A percentile compares a stretch with the other conserved stretches of the same genome.
phyloP scores from a whole-genome alignment of 2,888 invertebrate genomes.

The Chymomyza caudatula region DNA sequence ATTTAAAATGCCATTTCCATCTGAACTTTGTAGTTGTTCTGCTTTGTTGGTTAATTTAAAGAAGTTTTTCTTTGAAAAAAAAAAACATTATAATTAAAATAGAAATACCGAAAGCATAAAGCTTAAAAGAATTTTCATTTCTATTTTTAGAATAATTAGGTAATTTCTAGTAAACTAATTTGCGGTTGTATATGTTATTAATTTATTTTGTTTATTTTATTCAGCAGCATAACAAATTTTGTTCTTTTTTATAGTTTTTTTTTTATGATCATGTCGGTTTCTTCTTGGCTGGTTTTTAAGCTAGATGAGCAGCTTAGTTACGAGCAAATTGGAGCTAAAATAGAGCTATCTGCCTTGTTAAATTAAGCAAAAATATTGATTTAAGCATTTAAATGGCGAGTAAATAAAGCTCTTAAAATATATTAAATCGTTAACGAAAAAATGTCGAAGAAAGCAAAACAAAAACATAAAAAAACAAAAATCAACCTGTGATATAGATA shows the following conservation, averaged over 20 bases:
- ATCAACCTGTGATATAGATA: slow-evolving; percentile 1
- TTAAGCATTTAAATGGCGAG: slow-evolving; percentile 31
- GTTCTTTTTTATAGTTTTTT: background rate
- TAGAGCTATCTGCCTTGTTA: background rate
- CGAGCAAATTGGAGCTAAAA: background rate
- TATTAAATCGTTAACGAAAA: slow-evolving; percentile 2
- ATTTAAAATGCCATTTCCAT: too few species aligned
- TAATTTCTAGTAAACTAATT: background rate
- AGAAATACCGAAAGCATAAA: background rate
- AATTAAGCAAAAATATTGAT: slow-evolving; percentile 25
- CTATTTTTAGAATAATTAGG: background rate
- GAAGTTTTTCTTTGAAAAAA: background rate
- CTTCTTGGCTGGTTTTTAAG: background rate
- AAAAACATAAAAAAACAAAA: background rate
- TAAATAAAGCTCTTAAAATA: slow-evolving; percentile 22
- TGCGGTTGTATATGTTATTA: background rate
- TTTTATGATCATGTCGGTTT: too few species aligned
- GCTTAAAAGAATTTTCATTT: background rate
- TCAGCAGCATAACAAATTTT: background rate
- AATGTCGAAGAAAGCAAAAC: slow-evolving; percentile 9
- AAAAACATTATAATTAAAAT: background rate
- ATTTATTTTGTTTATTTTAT: background rate
- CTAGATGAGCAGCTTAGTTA: background rate
- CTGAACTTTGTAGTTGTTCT: background rate
- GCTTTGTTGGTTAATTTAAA: background rate